Percentiles rank a stretch among this genome's conserved stretches.
phyloP scores from a whole-genome alignment of 2,113 vertebrate species.

The Eptesicus fuscus region DNA sequence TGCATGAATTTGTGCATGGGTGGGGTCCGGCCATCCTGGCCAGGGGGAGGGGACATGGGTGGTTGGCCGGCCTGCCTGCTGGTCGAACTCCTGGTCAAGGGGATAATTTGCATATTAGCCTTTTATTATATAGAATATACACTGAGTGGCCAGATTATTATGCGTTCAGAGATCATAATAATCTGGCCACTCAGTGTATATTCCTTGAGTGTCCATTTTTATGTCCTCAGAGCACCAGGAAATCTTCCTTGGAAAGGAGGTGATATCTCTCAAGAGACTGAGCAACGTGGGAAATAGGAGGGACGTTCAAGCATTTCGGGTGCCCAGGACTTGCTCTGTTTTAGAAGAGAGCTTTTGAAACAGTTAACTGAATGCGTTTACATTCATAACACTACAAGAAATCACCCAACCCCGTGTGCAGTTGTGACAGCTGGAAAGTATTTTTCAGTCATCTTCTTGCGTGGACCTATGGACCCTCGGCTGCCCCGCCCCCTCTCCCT shows the following conservation, averaged over 20 bases:
- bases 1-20: no score
- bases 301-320: background rate
- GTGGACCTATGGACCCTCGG: conserved; percentile 28
- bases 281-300: conserved; percentile 33
- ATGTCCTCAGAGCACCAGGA: background rate
- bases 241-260: background rate
- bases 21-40: no score
- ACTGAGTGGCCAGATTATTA: no score
- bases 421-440: conserved; percentile 75
- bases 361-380: conserved; percentile 66
- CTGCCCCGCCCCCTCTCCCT: background rate
- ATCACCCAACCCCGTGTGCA: background rate
- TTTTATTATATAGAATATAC: no score
- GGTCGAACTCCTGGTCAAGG: no score
- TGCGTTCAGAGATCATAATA: no score
- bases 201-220: conserved; percentile 52
- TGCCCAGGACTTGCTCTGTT: conserved; percentile 27
- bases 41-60: no score
- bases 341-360: conserved; percentile 55
- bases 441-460: conserved; percentile 65
- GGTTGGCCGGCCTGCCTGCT: no score
- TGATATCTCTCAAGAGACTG: conserved; percentile 19
- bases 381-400: conserved; percentile 65
- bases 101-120: no score
- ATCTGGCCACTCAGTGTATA: background rate